A percentile compares a stretch with the other conserved stretches of the same genome.
Conservation (phyloP, 2,113 vertebrate genomes). For the Phoxinus phoxinus region DNA sequence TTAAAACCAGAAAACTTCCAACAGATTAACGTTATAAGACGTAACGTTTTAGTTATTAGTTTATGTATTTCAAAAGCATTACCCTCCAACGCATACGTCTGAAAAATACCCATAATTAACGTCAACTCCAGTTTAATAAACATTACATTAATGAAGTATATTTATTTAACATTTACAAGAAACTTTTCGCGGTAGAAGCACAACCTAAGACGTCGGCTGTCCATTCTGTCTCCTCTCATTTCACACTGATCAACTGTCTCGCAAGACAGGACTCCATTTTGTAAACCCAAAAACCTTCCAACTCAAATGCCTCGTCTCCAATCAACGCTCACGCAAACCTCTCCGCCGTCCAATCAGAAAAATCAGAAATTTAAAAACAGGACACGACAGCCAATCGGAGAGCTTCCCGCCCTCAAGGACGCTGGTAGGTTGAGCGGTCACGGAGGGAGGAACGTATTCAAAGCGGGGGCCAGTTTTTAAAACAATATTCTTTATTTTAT, state of each 20-base stretch:
- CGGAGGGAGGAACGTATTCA: slow-evolving; percentile 70
- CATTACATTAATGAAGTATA: neutral
- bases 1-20: too few species aligned
- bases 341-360: slow-evolving; percentile 65
- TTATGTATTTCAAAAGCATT: neutral
- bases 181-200: neutral
- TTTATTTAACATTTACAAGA: neutral
- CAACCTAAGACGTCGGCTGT: neutral
- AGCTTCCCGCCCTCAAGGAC: slow-evolving; percentile 76
- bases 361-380: slow-evolving; percentile 68
- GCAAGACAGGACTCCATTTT: slow-evolving; percentile 58
- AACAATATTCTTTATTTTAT: slow-evolving; percentile 54
- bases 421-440: slow-evolving; percentile 63
- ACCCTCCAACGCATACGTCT: neutral
- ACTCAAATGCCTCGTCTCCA: slow-evolving; percentile 53
- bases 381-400: slow-evolving; percentile 68
- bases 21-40: neutral
- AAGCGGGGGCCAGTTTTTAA: slow-evolving; percentile 52
- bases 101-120: neutral
- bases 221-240: neutral
- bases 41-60: neutral
- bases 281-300: slow-evolving; percentile 10
- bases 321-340: slow-evolving; percentile 56
- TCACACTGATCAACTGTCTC: neutral
- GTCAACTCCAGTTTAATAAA: neutral